These are phyloP conservation scores for Strongylocentrotus purpuratus DNA, from an alignment of 35 echinoderm and acorn worm species.

Conservation along the genomic window DNA sequence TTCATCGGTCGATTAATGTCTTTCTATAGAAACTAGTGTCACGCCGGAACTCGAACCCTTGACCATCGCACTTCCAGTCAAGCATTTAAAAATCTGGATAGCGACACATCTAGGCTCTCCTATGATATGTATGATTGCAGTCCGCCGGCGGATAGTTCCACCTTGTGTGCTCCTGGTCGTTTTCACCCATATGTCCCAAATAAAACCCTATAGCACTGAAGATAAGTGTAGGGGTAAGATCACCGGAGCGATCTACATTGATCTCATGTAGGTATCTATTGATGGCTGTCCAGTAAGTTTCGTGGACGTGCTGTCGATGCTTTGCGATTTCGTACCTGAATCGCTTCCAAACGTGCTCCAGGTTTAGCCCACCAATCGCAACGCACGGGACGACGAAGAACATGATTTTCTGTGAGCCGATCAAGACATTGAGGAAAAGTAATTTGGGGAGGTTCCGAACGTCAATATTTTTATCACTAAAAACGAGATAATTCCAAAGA, in stretches of 20 bases:
- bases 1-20: no score
- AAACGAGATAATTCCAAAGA: slow-evolving; percentile 65
- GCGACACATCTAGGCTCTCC: no score
- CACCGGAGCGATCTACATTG: neutral
- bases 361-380: slow-evolving; percentile 56
- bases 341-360: slow-evolving; percentile 56
- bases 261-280: slow-evolving; percentile 11
- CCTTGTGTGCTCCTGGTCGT: slow-evolving; percentile 15
- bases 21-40: no score
- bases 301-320: neutral
- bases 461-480: neutral
- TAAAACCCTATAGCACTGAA: slow-evolving; percentile 55
- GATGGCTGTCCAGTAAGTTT: slow-evolving; percentile 45
- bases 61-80: no score
- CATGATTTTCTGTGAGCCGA: slow-evolving; percentile 69
- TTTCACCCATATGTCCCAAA: slow-evolving; percentile 30
- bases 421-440: slow-evolving; percentile 56
- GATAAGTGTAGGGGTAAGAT: slow-evolving; percentile 52
- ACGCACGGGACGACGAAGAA: slow-evolving; percentile 61
- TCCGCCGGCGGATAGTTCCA: neutral
- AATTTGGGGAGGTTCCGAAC: neutral
- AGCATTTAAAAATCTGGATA: no score
- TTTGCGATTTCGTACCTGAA: slow-evolving; percentile 39
- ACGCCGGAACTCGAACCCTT: no score
- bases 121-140: neutral